Evolutionary conservation across 1,140 invertebrate species (phyloP).

Genomic region (Temnothorax curvispinosus): DNA sequence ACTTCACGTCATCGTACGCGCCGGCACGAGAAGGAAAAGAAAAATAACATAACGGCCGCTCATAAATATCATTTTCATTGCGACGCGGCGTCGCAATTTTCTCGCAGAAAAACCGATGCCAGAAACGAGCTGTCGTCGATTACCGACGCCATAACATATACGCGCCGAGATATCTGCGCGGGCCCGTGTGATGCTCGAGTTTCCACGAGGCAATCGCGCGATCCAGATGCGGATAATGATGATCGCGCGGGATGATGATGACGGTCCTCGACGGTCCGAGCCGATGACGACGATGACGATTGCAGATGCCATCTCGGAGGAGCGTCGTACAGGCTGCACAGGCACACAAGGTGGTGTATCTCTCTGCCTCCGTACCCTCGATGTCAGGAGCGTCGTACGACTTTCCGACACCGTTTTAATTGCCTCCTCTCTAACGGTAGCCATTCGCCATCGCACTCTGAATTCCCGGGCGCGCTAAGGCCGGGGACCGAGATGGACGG

Average conservation of each 20-base stretch:
- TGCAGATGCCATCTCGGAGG: conserved; percentile 48
- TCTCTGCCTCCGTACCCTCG: conserved; percentile 40
- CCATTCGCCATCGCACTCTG: conserved; percentile 61
- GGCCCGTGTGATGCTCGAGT: conserved; percentile 33
- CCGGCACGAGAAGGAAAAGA: neutral
- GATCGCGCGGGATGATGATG: conserved; percentile 70
- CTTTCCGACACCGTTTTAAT: conserved; percentile 85
- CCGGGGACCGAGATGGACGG: conserved; percentile 18
- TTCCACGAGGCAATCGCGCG: conserved; percentile 42
- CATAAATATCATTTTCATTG: conserved; percentile 46
- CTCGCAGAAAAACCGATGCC: conserved; percentile 13
- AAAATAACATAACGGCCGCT: conserved; percentile 30
- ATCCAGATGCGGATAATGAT: conserved; percentile 58
- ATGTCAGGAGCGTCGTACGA: conserved; percentile 75
- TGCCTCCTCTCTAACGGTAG: conserved; percentile 83
- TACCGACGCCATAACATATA: conserved; percentile 23
- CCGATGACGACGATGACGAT: conserved; percentile 69
- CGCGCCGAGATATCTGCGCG: conserved; percentile 23
- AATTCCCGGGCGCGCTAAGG: conserved; percentile 41
- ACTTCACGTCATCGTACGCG: conserved; percentile 39
- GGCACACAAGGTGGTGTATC: neutral
- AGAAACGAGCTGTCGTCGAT: conserved; percentile 48
- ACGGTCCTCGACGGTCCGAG: conserved; percentile 21
- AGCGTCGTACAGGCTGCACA: too few species aligned
- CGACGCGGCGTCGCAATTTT: conserved; percentile 38